Percentiles rank a stretch among this genome's conserved stretches.
Conservation (phyloP, 1,140 invertebrate genomes). For the Cyphomyrmex costatus region DNA sequence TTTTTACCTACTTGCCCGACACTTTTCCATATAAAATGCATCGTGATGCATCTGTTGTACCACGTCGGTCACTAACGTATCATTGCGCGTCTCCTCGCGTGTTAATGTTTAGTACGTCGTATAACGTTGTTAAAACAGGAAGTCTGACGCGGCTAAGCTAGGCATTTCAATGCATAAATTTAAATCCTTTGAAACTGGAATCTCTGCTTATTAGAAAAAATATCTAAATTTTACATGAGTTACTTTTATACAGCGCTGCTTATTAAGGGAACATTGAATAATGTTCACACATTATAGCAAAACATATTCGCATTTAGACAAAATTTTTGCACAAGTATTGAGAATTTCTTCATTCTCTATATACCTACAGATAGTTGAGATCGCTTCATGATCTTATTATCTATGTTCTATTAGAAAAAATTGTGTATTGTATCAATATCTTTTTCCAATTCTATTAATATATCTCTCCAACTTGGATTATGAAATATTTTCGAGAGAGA, state of each 20-base stretch:
- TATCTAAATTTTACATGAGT: slow-evolving; percentile 1
- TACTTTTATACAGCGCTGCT: background rate
- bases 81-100: slow-evolving; percentile 26
- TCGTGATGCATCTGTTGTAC: slow-evolving; percentile 25
- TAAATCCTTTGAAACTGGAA: background rate
- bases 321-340: background rate
- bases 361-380: too few species aligned
- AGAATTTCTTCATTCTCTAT: background rate
- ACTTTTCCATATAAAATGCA: slow-evolving; percentile 49
- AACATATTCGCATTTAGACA: background rate
- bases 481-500: too few species aligned
- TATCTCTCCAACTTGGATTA: too few species aligned
- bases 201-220: background rate
- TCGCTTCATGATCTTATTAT: too few species aligned
- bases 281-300: background rate
- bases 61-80: slow-evolving; percentile 35
- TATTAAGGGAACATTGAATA: background rate
- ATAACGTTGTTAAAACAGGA: background rate
- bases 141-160: background rate
- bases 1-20: slow-evolving; percentile 44
- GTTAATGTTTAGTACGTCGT: slow-evolving; percentile 4
- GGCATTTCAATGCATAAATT: slow-evolving; percentile 7
- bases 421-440: too few species aligned
- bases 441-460: too few species aligned
- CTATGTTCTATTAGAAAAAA: too few species aligned